Percentiles rank a stretch among this genome's conserved stretches.
Conservation (phyloP, 2,113 vertebrate genomes). For the Vulpes lagopus region DNA sequence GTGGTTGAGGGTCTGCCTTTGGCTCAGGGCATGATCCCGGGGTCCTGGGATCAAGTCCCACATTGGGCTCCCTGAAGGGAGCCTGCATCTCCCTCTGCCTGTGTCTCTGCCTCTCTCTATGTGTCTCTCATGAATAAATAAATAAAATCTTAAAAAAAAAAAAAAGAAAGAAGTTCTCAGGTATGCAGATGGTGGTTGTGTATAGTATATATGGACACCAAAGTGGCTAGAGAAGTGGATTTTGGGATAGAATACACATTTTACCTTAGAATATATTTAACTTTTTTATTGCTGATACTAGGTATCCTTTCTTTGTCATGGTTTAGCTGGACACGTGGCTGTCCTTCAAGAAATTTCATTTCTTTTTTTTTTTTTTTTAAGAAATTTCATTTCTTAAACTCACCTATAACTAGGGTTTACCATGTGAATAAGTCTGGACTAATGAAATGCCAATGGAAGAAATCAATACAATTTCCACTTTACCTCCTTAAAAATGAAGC, state of each 20-base stretch:
- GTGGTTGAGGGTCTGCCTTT: no score
- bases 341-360: not conserved
- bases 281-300: not conserved
- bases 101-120: no score
- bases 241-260: not conserved
- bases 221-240: fast-evolving
- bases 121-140: no score
- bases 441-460: not conserved
- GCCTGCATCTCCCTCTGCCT: no score
- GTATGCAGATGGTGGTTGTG: not conserved
- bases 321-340: not conserved
- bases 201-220: fast-evolving
- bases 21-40: no score
- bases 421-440: not conserved
- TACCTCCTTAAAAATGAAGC: not conserved
- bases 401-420: not conserved
- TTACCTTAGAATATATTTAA: not conserved
- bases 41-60: no score
- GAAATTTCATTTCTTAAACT: not conserved
- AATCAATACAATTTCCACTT: not conserved
- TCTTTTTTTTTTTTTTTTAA: no score
- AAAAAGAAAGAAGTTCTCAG: no score
- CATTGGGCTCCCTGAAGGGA: no score
- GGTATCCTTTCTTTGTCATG: not conserved
- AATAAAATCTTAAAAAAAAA: no score